Evolutionary conservation across 1,140 invertebrate genomes (phyloP).

Genomic region (Caenorhabditis remanei): DNA sequence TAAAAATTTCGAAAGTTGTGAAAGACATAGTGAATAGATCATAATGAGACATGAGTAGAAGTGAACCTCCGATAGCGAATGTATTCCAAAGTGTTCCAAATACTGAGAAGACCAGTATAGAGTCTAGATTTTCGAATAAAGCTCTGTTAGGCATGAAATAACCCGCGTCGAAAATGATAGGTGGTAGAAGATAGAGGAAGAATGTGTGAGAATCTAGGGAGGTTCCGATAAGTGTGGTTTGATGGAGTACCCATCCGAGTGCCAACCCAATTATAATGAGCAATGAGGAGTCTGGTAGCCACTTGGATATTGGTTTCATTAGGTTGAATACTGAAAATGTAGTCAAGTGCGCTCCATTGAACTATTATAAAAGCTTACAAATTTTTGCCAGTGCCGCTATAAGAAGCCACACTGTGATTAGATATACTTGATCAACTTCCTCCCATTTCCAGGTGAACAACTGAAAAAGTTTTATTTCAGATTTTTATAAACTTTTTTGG

Average conservation of each 20-base stretch:
- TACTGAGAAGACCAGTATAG: conserved; percentile 66
- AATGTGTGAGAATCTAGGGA: conserved; percentile 68
- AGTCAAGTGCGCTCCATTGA: too few relatives aligned
- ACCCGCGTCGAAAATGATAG: conserved; percentile 79
- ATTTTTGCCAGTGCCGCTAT: conserved; percentile 75
- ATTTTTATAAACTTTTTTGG: neutral
- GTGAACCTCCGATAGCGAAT: conserved; percentile 65
- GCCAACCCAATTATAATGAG: conserved; percentile 66
- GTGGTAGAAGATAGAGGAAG: conserved; percentile 78
- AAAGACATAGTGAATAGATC: conserved; percentile 59
- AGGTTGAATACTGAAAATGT: conserved; percentile 75
- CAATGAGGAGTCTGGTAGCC: conserved; percentile 72
- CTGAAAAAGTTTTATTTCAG: conserved; percentile 63
- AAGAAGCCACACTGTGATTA: conserved; percentile 71
- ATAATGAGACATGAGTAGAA: conserved; percentile 25
- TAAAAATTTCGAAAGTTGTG: conserved; percentile 86
- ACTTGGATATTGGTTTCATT: conserved; percentile 72
- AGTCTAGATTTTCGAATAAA: conserved; percentile 71
- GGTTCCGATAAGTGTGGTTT: conserved; percentile 36
- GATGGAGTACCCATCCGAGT: conserved; percentile 53
- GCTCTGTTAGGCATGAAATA: conserved; percentile 72
- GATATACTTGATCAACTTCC: conserved; percentile 69
- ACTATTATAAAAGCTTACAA: conserved; percentile 65
- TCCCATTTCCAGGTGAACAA: conserved; percentile 69
- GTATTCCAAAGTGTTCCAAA: conserved; percentile 68